Conservation (phyloP, 2,113 vertebrate genomes). For the Ascaphus truei region DNA sequence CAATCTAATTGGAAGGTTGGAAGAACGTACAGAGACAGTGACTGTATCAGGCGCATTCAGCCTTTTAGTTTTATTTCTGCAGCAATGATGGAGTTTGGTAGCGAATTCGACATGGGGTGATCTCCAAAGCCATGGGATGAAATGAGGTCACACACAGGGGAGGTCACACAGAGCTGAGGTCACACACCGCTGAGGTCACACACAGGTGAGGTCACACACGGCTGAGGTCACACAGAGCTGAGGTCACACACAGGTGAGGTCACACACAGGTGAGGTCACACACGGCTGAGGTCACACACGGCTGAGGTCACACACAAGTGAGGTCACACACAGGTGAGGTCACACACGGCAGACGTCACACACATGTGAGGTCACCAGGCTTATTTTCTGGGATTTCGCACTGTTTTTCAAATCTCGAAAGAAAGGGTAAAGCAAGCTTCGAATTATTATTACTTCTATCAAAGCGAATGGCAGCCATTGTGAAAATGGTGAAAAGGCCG, state of each 20-base stretch:
- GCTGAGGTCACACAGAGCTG: background rate
- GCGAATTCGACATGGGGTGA: background rate
- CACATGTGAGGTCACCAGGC: background rate
- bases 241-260: background rate
- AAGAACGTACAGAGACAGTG: no score
- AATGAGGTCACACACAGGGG: background rate
- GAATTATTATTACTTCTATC: no score
- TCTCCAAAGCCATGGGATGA: background rate
- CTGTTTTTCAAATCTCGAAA: no score
- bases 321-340: background rate
- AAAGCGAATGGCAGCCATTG: no score
- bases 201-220: background rate
- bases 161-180: background rate
- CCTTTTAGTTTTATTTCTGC: background rate
- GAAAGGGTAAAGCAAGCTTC: no score
- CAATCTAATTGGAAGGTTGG: no score
- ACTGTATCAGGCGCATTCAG: no score
- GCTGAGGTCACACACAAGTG: background rate
- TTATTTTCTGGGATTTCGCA: background rate
- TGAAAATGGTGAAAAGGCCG: no score
- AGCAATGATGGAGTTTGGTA: background rate
- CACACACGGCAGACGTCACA: background rate
- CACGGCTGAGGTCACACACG: background rate
- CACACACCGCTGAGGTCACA: background rate
- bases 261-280: background rate